A percentile compares a stretch with the other conserved stretches of the same genome.
Conservation (phyloP, 2,113 vertebrate genomes). For the Sapayoa aenigma region DNA sequence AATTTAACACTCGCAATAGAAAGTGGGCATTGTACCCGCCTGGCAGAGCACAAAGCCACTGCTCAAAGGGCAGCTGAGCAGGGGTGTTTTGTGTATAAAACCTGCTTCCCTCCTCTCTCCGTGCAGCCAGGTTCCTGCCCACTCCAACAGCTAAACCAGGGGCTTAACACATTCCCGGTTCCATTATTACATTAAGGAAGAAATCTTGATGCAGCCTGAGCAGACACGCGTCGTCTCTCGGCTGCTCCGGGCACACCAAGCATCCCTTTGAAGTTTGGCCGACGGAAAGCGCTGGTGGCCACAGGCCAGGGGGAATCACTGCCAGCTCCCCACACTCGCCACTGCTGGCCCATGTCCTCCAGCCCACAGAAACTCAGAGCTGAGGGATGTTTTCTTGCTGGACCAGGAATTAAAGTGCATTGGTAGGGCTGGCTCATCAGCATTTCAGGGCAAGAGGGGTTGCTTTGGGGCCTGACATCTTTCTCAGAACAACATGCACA, state of each 20-base stretch:
- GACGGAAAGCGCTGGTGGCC: not conserved
- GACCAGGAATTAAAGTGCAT: not conserved
- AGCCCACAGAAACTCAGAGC: not conserved
- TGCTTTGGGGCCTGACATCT: slow-evolving; percentile 11
- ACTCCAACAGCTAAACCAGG: not conserved
- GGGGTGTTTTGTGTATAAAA: slow-evolving; percentile 16
- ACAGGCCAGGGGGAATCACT: not conserved
- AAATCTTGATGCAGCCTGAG: not conserved
- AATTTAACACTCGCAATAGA: not conserved
- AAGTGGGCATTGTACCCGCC: slow-evolving; percentile 15
- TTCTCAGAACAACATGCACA: slow-evolving; percentile 21
- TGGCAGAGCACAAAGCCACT: slow-evolving; percentile 43
- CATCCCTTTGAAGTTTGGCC: slow-evolving; percentile 23
- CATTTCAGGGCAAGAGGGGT: not conserved
- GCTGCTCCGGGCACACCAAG: not conserved
- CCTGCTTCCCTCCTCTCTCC: not conserved
- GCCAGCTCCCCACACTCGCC: not conserved
- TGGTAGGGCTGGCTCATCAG: not conserved
- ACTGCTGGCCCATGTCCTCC: not conserved
- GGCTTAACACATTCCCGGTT: not conserved
- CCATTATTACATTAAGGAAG: not conserved
- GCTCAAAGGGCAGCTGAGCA: slow-evolving; percentile 23
- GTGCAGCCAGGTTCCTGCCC: not conserved
- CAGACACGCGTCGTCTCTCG: not conserved
- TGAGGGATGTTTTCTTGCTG: not conserved